Base-by-base conservation (phyloP, 2,888 invertebrate genomes). In the Stegophylla sp. region DNA sequence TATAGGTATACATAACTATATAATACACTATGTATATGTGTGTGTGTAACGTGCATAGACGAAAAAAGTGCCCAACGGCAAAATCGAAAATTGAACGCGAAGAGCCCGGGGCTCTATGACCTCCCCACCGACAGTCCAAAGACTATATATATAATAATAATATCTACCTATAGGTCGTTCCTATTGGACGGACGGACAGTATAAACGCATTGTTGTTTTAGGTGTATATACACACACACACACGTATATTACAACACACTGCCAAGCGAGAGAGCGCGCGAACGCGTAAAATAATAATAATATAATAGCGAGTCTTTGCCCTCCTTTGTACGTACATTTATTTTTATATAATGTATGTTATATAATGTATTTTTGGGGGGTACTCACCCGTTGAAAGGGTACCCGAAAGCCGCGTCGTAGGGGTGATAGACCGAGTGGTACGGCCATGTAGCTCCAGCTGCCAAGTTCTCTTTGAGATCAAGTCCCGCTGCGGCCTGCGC, bases 321-420 rank as follows among this genome's bases (percentile, higher is more conserved):
- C 23, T 48, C 48, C 12, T 3, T 15, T 48, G 2, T 13, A 28
- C 48, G n/a, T 28, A 12, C 17, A 26, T 66, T 23, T 66, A 61
- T 61, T 7, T 59, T 7, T 64, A 66, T 45, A 45, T 67, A 17
- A 12, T 48, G 28, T 48, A 17, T 17, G 17, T 34, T n/a, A 41
- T 53, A 9, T 12, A 17, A 26, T 43, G 7, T 76, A 53, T 66
- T 76, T 76, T 61, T 43, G 43, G 56, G n/a, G 76, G 56, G 74
- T 53, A 90, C 95, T 95, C 89, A 96, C 96, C 95, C 95, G 88
- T 95, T 95, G 89, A 96, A 97, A 84, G 96, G 95, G 89, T 97
- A 96, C 85, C 94, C 94, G 87, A 96, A 94, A 82, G 94, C 93
- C 82, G 95, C 93, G 86, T 97, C 96, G 88, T 96, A 96, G 74